phyloP scores from a whole-genome alignment of 1,140 invertebrate genomes.

The Acromyrmex charruanus region DNA sequence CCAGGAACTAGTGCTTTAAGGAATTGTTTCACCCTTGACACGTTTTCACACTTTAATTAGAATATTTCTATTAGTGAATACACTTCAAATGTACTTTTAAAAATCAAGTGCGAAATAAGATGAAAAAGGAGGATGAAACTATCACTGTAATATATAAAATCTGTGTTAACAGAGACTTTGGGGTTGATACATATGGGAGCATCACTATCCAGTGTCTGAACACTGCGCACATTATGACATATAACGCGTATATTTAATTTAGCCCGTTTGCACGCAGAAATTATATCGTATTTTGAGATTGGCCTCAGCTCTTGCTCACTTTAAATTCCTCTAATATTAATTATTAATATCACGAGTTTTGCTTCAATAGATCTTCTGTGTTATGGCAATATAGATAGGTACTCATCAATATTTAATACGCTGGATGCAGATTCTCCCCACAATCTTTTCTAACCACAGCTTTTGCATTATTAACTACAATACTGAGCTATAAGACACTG shows the following conservation, averaged over 20 bases:
- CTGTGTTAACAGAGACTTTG: constrained; percentile 43
- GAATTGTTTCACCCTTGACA: constrained; percentile 51
- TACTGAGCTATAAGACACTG: constrained; percentile 64
- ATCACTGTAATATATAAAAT: constrained; percentile 48
- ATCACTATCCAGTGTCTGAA: constrained; percentile 49
- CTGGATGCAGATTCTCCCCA: constrained; percentile 20
- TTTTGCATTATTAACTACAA: constrained; percentile 33
- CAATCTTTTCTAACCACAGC: constrained; percentile 33
- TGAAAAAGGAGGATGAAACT: constrained; percentile 54
- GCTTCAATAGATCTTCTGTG: constrained; percentile 50
- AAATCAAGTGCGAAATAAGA: constrained; percentile 53
- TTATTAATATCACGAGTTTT: constrained; percentile 60
- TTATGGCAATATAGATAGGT: constrained; percentile 57
- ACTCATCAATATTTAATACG: constrained; percentile 32
- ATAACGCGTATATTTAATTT: constrained; percentile 40
- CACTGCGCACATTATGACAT: constrained; percentile 11
- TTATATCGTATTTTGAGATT: constrained; percentile 29
- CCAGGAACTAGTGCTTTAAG: constrained; percentile 74
- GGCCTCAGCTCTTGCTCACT: constrained; percentile 12
- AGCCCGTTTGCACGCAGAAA: constrained; percentile 9
- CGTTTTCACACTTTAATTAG: constrained; percentile 60
- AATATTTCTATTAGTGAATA: constrained; percentile 57
- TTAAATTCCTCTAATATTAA: constrained; percentile 53
- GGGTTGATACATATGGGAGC: constrained; percentile 32
- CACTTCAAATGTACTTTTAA: constrained; percentile 24